Conservation (phyloP, 2,113 vertebrate genomes). For the Lasiurus cinereus region DNA sequence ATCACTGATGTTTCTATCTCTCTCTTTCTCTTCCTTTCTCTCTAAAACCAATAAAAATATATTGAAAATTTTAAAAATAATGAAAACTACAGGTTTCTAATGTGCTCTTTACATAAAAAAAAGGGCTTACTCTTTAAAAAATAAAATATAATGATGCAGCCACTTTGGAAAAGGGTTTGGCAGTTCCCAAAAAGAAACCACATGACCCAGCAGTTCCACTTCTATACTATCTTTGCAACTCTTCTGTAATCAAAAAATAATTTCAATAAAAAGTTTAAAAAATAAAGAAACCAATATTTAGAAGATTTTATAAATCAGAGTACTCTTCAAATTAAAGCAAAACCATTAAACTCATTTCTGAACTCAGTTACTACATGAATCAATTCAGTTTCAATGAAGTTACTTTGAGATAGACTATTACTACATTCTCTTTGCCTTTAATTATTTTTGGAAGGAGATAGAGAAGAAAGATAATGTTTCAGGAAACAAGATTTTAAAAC, state of each 20-base stretch:
- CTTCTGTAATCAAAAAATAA: constrained; percentile 54
- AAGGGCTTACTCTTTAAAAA: no score
- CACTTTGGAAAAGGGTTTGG: background rate
- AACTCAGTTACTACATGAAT: constrained; percentile 46
- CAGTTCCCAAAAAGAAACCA: background rate
- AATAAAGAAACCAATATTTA: constrained; percentile 40
- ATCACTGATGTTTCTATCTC: no score
- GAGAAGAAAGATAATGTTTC: constrained; percentile 14
- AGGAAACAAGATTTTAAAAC: constrained; percentile 33
- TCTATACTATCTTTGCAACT: constrained; percentile 42
- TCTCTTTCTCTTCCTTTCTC: no score
- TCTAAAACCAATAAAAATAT: no score
- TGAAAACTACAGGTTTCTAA: no score
- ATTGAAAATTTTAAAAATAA: no score
- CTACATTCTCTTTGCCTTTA: constrained; percentile 44
- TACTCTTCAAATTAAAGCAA: constrained; percentile 50
- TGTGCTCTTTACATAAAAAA: no score
- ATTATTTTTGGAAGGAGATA: constrained; percentile 29
- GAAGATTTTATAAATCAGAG: constrained; percentile 42
- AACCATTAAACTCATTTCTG: constrained; percentile 59
- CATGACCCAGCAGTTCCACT: background rate
- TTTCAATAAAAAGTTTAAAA: constrained; percentile 49
- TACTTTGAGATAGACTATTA: constrained; percentile 52
- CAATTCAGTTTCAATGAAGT: constrained; percentile 61
- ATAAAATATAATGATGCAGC: background rate